Evolutionary conservation across 2,797 vertebrate genomes (phyloP).

Genomic region (Huso huso): DNA sequence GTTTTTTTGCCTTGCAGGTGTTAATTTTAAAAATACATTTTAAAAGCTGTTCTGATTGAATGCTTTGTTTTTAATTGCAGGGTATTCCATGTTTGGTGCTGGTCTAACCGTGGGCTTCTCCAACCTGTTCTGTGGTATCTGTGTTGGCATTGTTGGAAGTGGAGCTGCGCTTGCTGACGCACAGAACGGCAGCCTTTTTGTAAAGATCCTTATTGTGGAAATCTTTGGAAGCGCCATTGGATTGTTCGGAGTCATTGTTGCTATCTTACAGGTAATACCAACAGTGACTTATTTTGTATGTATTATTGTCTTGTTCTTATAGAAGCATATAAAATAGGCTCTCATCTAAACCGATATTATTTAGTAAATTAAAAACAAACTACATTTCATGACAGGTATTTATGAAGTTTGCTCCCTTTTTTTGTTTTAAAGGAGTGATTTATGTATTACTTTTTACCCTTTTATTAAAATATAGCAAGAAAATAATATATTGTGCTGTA

Average conservation of each 20-base stretch:
- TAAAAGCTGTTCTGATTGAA: not conserved
- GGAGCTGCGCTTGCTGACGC: conserved; percentile 93
- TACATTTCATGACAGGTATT: not conserved
- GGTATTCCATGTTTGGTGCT: conserved; percentile 96
- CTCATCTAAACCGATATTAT: no score
- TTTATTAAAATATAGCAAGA: not conserved
- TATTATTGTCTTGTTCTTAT: no score
- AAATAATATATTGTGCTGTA: not conserved
- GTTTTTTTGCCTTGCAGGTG: not conserved
- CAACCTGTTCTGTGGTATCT: conserved; percentile 97
- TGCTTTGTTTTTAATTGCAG: conserved; percentile 41
- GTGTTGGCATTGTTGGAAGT: conserved; percentile 94
- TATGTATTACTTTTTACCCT: no score
- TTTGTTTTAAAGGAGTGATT: conserved; percentile 1
- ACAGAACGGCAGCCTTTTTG: conserved; percentile 92
- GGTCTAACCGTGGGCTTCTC: conserved; percentile 95
- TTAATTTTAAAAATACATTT: no score
- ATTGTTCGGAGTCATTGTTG: conserved; percentile 93
- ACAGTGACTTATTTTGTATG: no score
- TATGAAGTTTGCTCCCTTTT: not conserved
- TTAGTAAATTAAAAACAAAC: not conserved
- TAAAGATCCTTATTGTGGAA: conserved; percentile 97
- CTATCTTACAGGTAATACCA: conserved; percentile 84
- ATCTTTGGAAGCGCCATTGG: conserved; percentile 98
- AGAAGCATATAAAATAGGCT: no score